Conservation (phyloP, 2,888 invertebrate genomes). For the Helicoverpa assulta region DNA sequence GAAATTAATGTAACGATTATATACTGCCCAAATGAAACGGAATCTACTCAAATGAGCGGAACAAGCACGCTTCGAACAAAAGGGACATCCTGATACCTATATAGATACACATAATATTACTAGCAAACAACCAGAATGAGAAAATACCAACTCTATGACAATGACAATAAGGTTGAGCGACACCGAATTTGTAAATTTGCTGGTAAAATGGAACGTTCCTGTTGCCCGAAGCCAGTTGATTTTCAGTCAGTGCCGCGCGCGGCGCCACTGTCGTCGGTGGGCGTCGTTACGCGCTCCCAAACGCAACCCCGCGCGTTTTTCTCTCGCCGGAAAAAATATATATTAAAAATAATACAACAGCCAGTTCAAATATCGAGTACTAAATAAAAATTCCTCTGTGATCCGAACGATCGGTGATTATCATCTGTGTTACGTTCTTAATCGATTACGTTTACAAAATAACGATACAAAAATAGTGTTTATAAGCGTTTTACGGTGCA, state of each 20-base stretch:
- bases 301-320: conserved; percentile 72
- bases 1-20: conserved; percentile 76
- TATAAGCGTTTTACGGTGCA: conserved; percentile 81
- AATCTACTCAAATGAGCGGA: conserved; percentile 80
- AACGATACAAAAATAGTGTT: conserved; percentile 85
- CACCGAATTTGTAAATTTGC: conserved; percentile 63
- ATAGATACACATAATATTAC: conserved; percentile 61
- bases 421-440: conserved; percentile 52
- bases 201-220: conserved; percentile 76
- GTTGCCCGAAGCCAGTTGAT: conserved; percentile 75
- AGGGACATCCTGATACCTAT: conserved; percentile 82
- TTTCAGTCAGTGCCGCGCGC: conserved; percentile 86
- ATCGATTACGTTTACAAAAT: conserved; percentile 75
- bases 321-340: conserved; percentile 63
- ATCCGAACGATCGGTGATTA: conserved; percentile 45
- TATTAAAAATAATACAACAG: conserved; percentile 55
- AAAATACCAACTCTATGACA: conserved; percentile 61
- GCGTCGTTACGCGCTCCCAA: conserved; percentile 80
- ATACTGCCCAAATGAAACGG: conserved; percentile 73
- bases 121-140: conserved; percentile 6
- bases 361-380: conserved; percentile 32
- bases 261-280: conserved; percentile 87
- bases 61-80: conserved; percentile 83
- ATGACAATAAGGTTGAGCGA: conserved; percentile 62
- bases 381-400: conserved; percentile 43